phyloP scores from a whole-genome alignment of 2,113 vertebrate genomes.

The Ageneiosus marmoratus region DNA sequence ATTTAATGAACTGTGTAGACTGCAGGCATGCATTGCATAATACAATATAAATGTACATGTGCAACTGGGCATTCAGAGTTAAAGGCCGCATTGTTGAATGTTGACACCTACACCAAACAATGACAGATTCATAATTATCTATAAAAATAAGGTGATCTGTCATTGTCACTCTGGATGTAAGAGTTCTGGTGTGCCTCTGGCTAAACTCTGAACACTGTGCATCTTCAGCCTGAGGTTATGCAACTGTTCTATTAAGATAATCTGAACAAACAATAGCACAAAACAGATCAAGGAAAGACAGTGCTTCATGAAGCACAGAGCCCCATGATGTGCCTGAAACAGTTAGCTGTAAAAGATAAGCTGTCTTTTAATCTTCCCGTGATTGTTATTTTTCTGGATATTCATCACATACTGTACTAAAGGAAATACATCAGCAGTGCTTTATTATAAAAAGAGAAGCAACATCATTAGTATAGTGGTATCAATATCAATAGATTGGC shows the following conservation, averaged over 20 bases:
- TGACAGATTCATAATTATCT: not conserved
- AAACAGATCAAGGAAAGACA: not conserved
- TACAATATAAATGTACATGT: not conserved
- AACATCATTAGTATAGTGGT: not conserved
- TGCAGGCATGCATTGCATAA: not conserved
- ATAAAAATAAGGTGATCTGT: not conserved
- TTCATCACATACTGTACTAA: not conserved
- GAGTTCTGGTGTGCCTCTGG: not conserved
- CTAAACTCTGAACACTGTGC: conserved; percentile 5
- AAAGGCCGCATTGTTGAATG: not conserved
- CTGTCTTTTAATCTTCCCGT: not conserved
- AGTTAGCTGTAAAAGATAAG: not conserved
- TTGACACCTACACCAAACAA: not conserved
- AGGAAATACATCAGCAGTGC: not conserved
- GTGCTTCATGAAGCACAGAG: not conserved
- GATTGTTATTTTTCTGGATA: not conserved
- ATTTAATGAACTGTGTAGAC: not conserved
- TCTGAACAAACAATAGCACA: conserved; percentile 8
- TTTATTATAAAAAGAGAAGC: not conserved
- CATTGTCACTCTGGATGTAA: not conserved
- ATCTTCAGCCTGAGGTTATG: conserved; percentile 16
- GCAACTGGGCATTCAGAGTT: not conserved
- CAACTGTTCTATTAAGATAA: conserved; percentile 16
- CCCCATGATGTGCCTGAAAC: not conserved
- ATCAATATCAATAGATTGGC: not conserved